Evolutionary conservation across 2,797 vertebrate genomes (phyloP).

Genomic region (Pempheris klunzingeri): DNA sequence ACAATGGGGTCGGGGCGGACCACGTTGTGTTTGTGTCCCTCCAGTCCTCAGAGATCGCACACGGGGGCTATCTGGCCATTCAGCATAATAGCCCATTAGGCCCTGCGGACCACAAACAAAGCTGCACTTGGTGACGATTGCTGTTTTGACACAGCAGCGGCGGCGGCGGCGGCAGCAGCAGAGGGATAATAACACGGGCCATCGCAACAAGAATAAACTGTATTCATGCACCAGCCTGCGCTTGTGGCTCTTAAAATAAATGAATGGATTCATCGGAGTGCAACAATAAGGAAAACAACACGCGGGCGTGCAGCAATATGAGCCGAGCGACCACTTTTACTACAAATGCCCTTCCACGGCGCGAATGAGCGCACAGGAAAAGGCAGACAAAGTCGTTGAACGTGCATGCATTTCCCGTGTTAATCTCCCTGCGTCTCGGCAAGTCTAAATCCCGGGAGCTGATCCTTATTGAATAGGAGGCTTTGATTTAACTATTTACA

Average conservation of each 20-base stretch:
- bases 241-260: slow-evolving; percentile 55
- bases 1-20: slow-evolving; percentile 74
- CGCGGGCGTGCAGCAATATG: slow-evolving; percentile 16
- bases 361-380: slow-evolving; percentile 22
- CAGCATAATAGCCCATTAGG: slow-evolving; percentile 59
- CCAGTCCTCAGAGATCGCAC: slow-evolving; percentile 41
- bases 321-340: slow-evolving; percentile 39
- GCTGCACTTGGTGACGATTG: slow-evolving; percentile 53
- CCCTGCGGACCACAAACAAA: slow-evolving; percentile 61
- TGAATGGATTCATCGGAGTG: slow-evolving; percentile 62
- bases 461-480: slow-evolving; percentile 68
- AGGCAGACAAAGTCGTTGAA: slow-evolving; percentile 53
- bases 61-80: slow-evolving; percentile 49
- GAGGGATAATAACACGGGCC: slow-evolving; percentile 52
- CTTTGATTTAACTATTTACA: slow-evolving; percentile 68
- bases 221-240: slow-evolving; percentile 41
- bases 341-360: slow-evolving; percentile 11
- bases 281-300: slow-evolving; percentile 57
- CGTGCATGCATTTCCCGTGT: slow-evolving; percentile 53
- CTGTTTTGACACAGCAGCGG: slow-evolving; percentile 55
- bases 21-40: slow-evolving; percentile 75
- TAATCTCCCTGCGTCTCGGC: slow-evolving; percentile 74
- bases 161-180: slow-evolving; percentile 4
- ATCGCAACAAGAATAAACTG: slow-evolving; percentile 50
- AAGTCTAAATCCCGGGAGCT: slow-evolving; percentile 67